phyloP scores from a whole-genome alignment of 2,113 vertebrate genomes.

The Osmerus eperlanus region DNA sequence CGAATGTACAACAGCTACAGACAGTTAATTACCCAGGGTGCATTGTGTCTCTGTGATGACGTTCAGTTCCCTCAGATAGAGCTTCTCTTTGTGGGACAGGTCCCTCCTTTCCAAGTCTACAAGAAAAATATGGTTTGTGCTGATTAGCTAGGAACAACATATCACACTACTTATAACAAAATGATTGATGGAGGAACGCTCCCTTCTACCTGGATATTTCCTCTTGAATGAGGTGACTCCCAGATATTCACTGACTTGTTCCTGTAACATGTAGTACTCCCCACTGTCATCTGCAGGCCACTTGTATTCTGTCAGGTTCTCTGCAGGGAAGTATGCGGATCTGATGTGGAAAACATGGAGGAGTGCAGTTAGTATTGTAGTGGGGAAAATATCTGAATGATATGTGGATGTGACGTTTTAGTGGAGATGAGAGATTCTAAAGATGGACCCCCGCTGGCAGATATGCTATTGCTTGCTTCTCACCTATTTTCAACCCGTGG shows the following conservation, averaged over 20 bases:
- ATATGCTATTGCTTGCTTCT: neutral
- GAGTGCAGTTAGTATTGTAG: too few relatives aligned
- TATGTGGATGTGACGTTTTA: too few relatives aligned
- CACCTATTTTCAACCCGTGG: too few relatives aligned
- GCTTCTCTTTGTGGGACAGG: conserved; percentile 96
- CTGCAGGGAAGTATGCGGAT: conserved; percentile 93
- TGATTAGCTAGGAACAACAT: neutral
- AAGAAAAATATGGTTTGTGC: conserved; percentile 27
- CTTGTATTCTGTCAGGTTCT: conserved; percentile 96
- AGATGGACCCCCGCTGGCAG: neutral
- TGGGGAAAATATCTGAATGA: too few relatives aligned
- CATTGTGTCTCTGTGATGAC: conserved; percentile 99
- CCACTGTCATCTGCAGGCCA: conserved; percentile 96
- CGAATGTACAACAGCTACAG: neutral
- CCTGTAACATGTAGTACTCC: conserved; percentile 98
- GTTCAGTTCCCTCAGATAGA: conserved; percentile 93
- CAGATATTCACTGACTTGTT: conserved; percentile 98
- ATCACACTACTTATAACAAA: neutral
- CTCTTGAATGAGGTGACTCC: conserved; percentile 98
- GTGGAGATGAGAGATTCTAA: neutral
- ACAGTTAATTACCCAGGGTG: conserved; percentile 82
- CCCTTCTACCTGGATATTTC: conserved; percentile 91
- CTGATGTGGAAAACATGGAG: conserved; percentile 54
- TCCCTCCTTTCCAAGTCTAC: conserved; percentile 97
- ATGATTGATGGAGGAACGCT: neutral